Conservation (phyloP, 2,888 invertebrate genomes). For the Oscheius onirici region DNA sequence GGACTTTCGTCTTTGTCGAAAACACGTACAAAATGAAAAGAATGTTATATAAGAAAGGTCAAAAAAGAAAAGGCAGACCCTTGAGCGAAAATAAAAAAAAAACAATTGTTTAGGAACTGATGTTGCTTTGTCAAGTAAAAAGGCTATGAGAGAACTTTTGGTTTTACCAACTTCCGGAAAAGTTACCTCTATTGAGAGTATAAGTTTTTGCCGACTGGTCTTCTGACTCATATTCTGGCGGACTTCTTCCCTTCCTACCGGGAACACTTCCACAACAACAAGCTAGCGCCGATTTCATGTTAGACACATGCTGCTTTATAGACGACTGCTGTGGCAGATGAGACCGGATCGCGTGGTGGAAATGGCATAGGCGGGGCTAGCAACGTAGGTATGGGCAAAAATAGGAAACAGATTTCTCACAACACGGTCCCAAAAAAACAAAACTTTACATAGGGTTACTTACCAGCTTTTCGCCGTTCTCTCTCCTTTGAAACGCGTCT, state of each 20-base stretch:
- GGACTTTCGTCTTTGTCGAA: neutral
- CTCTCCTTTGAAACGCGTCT: neutral
- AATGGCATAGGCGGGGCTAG: slow-evolving; percentile 6
- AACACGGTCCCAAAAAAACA: neutral
- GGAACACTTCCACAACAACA: slow-evolving; percentile 12
- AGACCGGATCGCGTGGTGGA: neutral
- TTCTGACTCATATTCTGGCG: neutral
- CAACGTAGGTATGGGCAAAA: neutral
- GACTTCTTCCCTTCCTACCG: neutral
- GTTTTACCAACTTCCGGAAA: too few species aligned
- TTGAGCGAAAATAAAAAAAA: neutral
- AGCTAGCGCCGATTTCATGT: slow-evolving; percentile 16
- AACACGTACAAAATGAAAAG: neutral
- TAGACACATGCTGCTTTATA: slow-evolving; percentile 1
- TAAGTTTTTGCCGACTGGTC: neutral
- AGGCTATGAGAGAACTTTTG: neutral
- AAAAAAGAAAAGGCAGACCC: too few species aligned
- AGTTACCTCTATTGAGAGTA: neutral
- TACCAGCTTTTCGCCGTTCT: neutral
- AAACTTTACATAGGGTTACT: neutral
- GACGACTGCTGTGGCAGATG: neutral
- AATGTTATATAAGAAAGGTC: neutral
- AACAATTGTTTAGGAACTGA: neutral
- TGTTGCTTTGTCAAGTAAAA: neutral
- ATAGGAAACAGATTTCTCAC: neutral